Base-by-base conservation (phyloP, 2,888 invertebrate species). In the Phaedon cochleariae region DNA sequence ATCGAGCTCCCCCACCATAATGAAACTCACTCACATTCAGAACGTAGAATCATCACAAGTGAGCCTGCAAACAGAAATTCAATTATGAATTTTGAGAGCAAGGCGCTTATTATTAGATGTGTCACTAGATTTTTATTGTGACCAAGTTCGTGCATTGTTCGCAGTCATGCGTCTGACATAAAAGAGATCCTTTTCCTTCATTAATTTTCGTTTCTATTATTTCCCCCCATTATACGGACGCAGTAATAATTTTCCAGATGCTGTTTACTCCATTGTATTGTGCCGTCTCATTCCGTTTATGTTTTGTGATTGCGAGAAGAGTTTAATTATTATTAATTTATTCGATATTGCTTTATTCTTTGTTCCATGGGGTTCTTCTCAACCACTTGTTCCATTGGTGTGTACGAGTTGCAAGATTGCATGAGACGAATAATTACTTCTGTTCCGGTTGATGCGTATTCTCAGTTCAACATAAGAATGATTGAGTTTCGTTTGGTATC, bases 121-220 rank as follows among this genome's bases (percentile, higher is more conserved):
- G 72, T 74, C 71, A 69, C 59, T 18, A 31, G 69, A 68, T 65
- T 72, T 73, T 74, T 73, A 74, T 74, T 74, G 72, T 72, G 72
- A 58, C 68, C 68, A 62, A 70, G 61, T 68, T 52, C 34, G 18
- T 49, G 34, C 60, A 64, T 70, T 70, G 68, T 70, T 65, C 62
- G 26, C 37, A n/a, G 10, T 52, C 59, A 64, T 70, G 67, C 67
- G 64, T 65, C 65, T 70, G 70, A 68, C 70, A 68, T 68, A 70
- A 70, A 70, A 68, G 70, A 65, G 65, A 64, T 65, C 63, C 65
- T 52, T 64, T 65, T 55, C 62, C 65, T 68, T 66, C 68, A 64
- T 69, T 69, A 69, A 69, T 68, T 70, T 65, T 64, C 69, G 62
- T 60, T 62, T 59, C 62, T 62, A 69, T 66, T 69, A 69, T 69